These are phyloP conservation scores for Varecia variegata DNA, from an alignment of 2,797 vertebrate genomes.

Conservation along the genomic window DNA sequence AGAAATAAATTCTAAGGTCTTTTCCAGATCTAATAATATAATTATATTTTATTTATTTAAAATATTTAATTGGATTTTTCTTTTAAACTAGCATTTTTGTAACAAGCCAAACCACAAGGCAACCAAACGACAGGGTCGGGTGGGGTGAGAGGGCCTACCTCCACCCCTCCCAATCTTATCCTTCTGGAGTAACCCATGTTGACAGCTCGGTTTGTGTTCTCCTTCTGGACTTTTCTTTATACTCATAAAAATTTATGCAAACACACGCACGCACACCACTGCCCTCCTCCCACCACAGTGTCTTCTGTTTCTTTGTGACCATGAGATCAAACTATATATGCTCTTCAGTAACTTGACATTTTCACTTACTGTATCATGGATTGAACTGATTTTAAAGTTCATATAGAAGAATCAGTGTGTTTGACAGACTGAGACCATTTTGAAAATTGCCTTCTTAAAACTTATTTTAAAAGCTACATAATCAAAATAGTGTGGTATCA, in stretches of 20 bases:
- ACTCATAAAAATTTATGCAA: neutral
- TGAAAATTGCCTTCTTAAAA: neutral
- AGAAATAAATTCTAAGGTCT: slow-evolving; percentile 14
- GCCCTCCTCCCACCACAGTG: no score
- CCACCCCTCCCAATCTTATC: neutral
- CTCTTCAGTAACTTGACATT: neutral
- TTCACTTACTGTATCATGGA: neutral
- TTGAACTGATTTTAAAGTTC: neutral
- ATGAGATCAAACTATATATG: neutral
- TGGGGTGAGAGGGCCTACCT: neutral
- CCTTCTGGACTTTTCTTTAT: neutral
- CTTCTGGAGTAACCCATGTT: neutral
- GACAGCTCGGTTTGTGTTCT: neutral
- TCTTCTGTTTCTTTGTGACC: neutral
- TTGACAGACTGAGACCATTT: neutral
- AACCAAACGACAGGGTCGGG: neutral
- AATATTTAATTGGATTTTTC: slow-evolving; percentile 26
- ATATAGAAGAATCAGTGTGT: neutral
- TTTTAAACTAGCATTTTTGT: neutral
- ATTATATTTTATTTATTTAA: slow-evolving; percentile 49
- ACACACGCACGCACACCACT: neutral
- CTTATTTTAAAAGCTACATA: neutral
- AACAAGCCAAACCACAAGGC: neutral
- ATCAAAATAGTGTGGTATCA: neutral
- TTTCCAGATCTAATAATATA: slow-evolving; percentile 32